phyloP scores from a whole-genome alignment of 2,888 invertebrate genomes.

The Archips xylosteana region DNA sequence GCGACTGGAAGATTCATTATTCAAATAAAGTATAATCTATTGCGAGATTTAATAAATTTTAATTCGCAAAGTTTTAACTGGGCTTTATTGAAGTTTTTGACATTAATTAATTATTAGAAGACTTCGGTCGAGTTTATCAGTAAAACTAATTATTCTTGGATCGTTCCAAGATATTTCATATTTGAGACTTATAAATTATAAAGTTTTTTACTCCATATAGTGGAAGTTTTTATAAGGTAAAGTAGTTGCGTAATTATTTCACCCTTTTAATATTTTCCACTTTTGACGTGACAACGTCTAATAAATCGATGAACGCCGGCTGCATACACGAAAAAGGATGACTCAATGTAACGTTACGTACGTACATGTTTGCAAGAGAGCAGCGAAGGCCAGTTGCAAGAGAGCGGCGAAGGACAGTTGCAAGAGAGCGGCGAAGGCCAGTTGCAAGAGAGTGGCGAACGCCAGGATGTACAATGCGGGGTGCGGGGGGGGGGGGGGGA shows the following conservation, averaged over 20 bases:
- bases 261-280: too few species aligned
- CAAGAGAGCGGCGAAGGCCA: too few species aligned
- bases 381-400: too few species aligned
- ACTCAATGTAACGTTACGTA: too few species aligned
- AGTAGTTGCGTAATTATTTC: neutral
- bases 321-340: too few species aligned
- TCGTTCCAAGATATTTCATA: neutral
- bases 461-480: too few species aligned
- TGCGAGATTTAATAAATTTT: constrained; percentile 26
- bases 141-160: constrained; percentile 2
- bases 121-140: constrained; percentile 4
- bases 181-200: neutral
- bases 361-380: too few species aligned
- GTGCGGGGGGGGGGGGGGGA: too few species aligned
- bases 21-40: neutral
- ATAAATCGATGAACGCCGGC: too few species aligned
- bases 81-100: constrained; percentile 19
- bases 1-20: constrained; percentile 28
- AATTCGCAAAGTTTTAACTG: constrained; percentile 21
- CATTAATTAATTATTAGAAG: constrained; percentile 17
- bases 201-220: neutral
- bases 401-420: too few species aligned
- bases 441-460: too few species aligned
- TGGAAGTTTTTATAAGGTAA: neutral
- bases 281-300: too few species aligned